These are phyloP conservation scores for Triops longicaudatus DNA, from an alignment of 1,140 invertebrate species.

Conservation along the genomic window DNA sequence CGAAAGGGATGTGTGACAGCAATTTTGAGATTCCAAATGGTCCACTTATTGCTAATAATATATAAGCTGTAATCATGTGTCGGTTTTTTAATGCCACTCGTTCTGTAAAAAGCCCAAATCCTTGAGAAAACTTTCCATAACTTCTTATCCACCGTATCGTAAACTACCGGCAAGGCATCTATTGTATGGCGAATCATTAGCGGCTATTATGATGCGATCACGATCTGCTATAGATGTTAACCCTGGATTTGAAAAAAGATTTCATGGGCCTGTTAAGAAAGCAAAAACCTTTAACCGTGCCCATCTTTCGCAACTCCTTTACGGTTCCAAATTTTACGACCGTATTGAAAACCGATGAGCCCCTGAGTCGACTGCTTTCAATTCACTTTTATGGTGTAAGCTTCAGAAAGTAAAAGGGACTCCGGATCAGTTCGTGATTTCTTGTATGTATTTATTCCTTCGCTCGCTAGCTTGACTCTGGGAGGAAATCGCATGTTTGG, in stretches of 20 bases:
- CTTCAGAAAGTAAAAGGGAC: not conserved
- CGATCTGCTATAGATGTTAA: not conserved
- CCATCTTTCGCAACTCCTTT: not conserved
- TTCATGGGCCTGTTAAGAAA: not conserved
- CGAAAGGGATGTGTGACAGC: too few relatives aligned
- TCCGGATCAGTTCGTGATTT: not conserved
- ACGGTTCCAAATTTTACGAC: not conserved
- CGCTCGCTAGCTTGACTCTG: not conserved
- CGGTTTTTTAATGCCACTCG: too few relatives aligned
- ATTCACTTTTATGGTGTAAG: not conserved
- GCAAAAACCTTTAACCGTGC: not conserved
- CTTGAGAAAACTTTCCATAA: too few relatives aligned
- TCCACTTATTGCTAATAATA: too few relatives aligned
- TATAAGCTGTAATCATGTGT: too few relatives aligned
- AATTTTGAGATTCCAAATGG: too few relatives aligned
- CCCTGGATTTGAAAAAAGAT: not conserved
- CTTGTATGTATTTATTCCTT: not conserved
- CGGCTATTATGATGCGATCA: conserved; percentile 2
- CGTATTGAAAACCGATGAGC: conserved; percentile 6
- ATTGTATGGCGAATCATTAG: not conserved
- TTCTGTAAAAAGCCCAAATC: too few relatives aligned
- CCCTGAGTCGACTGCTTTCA: not conserved
- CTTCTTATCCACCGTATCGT: too few relatives aligned
- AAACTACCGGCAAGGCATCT: too few relatives aligned
- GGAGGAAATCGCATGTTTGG: not conserved